Base-by-base conservation (phyloP, 1,140 invertebrate genomes). In the Musca domestica region DNA sequence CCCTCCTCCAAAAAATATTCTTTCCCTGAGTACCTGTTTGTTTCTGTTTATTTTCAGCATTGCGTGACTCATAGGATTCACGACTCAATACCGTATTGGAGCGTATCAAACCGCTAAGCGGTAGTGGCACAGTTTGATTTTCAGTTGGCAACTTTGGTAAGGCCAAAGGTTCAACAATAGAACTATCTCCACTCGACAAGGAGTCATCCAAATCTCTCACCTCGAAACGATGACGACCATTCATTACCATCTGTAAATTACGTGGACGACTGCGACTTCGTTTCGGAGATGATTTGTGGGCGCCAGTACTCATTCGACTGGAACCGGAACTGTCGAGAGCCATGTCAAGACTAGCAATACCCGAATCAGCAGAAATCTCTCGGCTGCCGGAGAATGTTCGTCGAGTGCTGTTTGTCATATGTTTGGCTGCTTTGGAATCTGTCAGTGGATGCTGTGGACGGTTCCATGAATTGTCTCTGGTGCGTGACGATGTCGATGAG, bases 351-450 rank as follows among this genome's bases (percentile, higher is more conserved):
- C 87, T 88, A n/a, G 87, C 85, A 2, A 89, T 81, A 0, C 88
- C 88, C 0, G 88, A 89, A 72, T 89, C 88, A 41, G 77, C 75
- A 17, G 80, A 81, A 82, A 88, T 63, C 83, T 88, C 46, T 76
- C 83, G 19, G 81, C 86, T 67, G 77, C 76, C 77, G 0, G 70
- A 71, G 71, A 82, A 77, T 25, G 80, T 78, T 15, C 80, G 86
- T 22, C 83, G 82, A 25, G 82, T 86, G 58, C 85, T 88, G 70
- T 90, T 90, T 0, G 84, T 87, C 4, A 85, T 87, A 69, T 92
- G 92, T 81, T 93, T 93, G 27, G 89, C 89, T 10, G 84, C 85
- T 80, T 91, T 92, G 3, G 86, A 80, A 66, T 91, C 90, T 25
- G 64, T 64, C 2, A 67, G n/a, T 52, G 72, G 63, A 27, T 70